These are phyloP conservation scores for Periophthalmus magnuspinnatus DNA, from an alignment of 2,797 vertebrate species.

Conservation along the genomic window DNA sequence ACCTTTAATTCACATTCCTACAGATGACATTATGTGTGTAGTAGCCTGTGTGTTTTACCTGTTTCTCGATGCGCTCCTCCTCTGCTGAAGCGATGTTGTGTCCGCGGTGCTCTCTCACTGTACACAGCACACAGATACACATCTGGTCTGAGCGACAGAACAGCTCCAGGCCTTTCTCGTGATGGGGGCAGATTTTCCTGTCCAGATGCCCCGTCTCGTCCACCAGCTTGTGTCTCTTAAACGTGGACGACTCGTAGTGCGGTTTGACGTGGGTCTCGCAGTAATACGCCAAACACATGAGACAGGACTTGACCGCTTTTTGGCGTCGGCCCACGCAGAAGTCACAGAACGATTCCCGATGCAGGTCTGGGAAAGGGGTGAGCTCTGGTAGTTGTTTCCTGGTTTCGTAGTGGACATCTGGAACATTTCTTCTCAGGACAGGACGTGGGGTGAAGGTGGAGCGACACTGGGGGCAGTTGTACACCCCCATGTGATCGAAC, in stretches of 20 bases:
- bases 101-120: constrained; percentile 78
- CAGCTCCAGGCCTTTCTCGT: constrained; percentile 80
- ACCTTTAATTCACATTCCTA: too few species aligned
- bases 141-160: constrained; percentile 84
- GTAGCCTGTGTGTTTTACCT: constrained; percentile 43
- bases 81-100: constrained; percentile 80
- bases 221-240: constrained; percentile 82
- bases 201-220: constrained; percentile 83
- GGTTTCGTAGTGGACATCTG: constrained; percentile 67
- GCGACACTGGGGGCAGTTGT: constrained; percentile 82
- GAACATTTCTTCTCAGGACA: constrained; percentile 72
- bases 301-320: constrained; percentile 79
- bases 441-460: constrained; percentile 81
- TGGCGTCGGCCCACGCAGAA: constrained; percentile 78
- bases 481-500: constrained; percentile 70
- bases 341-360: constrained; percentile 80
- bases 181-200: constrained; percentile 81
- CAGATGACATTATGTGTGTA: background rate
- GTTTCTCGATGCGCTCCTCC: constrained; percentile 77
- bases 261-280: constrained; percentile 81
- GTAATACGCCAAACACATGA: constrained; percentile 82
- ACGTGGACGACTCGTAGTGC: constrained; percentile 80
- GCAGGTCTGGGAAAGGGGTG: constrained; percentile 57
- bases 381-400: constrained; percentile 59
- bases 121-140: constrained; percentile 82